Conservation (phyloP, 2,113 vertebrate genomes). For the Chelonoidis abingdonii region DNA sequence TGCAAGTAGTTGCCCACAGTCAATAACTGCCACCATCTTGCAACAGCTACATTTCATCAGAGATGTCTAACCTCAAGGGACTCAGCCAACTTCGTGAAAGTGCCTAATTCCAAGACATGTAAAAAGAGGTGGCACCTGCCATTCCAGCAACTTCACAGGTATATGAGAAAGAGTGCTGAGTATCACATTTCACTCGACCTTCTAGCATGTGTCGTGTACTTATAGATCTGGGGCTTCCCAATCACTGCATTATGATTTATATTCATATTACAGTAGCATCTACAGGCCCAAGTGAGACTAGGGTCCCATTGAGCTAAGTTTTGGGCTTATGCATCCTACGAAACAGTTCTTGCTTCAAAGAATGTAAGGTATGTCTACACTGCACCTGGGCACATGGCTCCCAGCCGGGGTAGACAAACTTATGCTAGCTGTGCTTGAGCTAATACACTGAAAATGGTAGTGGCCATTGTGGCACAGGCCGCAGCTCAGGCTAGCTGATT, state of each 20-base stretch:
- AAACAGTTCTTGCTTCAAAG: neutral
- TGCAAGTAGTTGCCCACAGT: neutral
- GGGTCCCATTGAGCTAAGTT: neutral
- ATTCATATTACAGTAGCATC: fast-evolving
- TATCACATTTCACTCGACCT: neutral
- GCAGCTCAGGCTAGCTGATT: neutral
- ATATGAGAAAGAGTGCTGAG: neutral
- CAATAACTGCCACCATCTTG: neutral
- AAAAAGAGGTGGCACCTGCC: neutral
- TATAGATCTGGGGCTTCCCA: neutral
- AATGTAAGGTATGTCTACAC: neutral
- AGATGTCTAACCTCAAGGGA: neutral
- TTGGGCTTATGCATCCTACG: neutral
- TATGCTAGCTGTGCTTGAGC: neutral
- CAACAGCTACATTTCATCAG: neutral
- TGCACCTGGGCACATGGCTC: neutral
- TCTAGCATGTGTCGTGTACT: neutral
- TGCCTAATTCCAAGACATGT: fast-evolving
- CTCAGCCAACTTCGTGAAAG: neutral
- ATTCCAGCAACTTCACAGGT: neutral
- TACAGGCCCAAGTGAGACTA: neutral
- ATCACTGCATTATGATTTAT: neutral
- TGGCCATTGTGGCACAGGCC: neutral
- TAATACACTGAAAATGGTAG: neutral
- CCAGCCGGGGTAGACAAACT: neutral